Evolutionary conservation across 2,888 invertebrate genomes (phyloP), one percentile per base, ranked within the genome.

Genomic region (Acleris laterana): DNA sequence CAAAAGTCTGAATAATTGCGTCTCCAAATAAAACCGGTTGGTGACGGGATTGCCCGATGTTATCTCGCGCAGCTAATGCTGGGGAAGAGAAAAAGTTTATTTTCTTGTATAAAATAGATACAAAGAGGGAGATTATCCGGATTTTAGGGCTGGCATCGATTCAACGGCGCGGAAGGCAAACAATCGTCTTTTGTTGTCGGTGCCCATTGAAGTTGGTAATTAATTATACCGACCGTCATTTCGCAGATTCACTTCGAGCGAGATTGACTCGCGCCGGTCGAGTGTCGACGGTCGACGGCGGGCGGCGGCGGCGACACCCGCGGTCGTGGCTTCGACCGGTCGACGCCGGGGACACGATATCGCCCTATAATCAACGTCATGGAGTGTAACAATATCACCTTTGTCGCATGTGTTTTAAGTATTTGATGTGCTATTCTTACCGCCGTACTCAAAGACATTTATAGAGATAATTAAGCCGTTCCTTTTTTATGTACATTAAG

Each of bases 171-270:
- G 85, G 85, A 87, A 84, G 82, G 87, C 87, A 89, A 90, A 90
- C 90, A 89, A 90, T 90, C 84, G 85, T 81, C 89, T 88, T 88
- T 90, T 90, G 90, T 90, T 83, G 82, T 78, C 82, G 77, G 77
- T 77, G 78, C 79, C 89, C 81, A 89, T 90, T 89, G 85, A 89
- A 88, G 84, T 84, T 84, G 84, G 84, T 88, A 89, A 91, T 90
- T 91, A 90, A 90, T 90, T 90, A 90, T 80, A 81, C 78, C 72
- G 80, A 81, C 81, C 84, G 85, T 83, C 85, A 85, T 85, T 88
- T 87, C 82, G 84, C 84, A 84, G 87, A 85, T 87, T 88, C 85
- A 88, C 86, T 84, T 82, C 83, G 78, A 76, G 64, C 78, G 77
- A 83, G 85, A 84, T 82, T 86, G 84, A 68, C 64, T 22, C 56